phyloP scores from a whole-genome alignment of 2,113 vertebrate genomes.

The Macquaria ambigua region DNA sequence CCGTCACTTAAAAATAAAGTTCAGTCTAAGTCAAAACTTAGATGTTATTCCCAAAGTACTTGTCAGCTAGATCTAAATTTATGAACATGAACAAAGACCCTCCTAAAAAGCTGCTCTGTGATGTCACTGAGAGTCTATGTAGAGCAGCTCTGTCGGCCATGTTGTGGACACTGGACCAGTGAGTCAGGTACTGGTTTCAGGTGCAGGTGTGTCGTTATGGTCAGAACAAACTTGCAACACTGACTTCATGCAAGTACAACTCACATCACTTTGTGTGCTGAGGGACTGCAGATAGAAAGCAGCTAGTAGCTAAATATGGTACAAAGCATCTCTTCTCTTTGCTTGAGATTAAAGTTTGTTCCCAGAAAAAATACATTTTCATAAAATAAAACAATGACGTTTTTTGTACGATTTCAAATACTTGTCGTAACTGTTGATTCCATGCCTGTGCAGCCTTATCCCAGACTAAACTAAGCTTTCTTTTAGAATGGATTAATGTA shows the following conservation, averaged over 20 bases:
- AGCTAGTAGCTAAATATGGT: constrained; percentile 14
- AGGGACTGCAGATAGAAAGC: constrained; percentile 10
- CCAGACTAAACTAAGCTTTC: constrained; percentile 24
- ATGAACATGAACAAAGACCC: constrained; percentile 33
- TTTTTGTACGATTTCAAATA: constrained; percentile 5
- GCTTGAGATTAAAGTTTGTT: constrained; percentile 34
- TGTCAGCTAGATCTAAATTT: constrained; percentile 30
- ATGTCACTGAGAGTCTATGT: constrained; percentile 15
- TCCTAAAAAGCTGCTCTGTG: constrained; percentile 30
- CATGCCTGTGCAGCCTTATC: not conserved
- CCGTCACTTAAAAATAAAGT: constrained; percentile 22
- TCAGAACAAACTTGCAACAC: not conserved
- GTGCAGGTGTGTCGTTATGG: not conserved
- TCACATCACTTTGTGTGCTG: not conserved
- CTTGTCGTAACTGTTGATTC: constrained; percentile 16
- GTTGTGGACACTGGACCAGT: not conserved
- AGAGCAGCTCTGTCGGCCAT: constrained; percentile 1
- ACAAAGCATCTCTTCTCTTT: constrained; percentile 30
- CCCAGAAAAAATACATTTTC: not conserved
- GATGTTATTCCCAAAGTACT: constrained; percentile 11
- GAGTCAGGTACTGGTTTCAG: not conserved
- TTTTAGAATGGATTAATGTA: constrained; percentile 38
- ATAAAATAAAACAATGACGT: not conserved
- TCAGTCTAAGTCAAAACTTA: constrained; percentile 1
- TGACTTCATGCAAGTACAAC: constrained; percentile 11